Evolutionary conservation across 1,140 invertebrate genomes (phyloP).

Genomic region (Phenacoccus solenopsis): DNA sequence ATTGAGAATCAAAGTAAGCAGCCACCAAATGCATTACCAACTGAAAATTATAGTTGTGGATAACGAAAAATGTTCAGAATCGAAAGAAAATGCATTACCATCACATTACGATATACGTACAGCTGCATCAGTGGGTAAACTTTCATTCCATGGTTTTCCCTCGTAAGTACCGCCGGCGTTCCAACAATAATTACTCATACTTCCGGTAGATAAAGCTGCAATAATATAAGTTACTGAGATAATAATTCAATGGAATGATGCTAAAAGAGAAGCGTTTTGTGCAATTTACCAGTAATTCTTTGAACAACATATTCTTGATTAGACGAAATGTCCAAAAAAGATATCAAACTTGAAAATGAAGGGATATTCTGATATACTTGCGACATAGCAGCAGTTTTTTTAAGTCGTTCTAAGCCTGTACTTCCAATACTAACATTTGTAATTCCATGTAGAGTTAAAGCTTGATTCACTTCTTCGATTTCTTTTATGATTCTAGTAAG

Average conservation of each 20-base stretch:
- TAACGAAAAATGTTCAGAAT: not conserved
- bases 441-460: conserved; percentile 50
- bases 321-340: conserved; percentile 60
- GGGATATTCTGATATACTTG: conserved; percentile 51
- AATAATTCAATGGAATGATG: not conserved
- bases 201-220: conserved; percentile 57
- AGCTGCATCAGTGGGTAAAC: conserved; percentile 63
- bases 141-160: conserved; percentile 61
- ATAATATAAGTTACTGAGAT: conserved; percentile 8
- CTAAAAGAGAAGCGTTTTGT: not conserved
- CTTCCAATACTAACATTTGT: conserved; percentile 55
- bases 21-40: conserved; percentile 71
- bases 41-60: conserved; percentile 36
- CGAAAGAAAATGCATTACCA: not conserved
- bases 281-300: conserved; percentile 45
- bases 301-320: conserved; percentile 74
- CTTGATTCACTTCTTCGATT: conserved; percentile 52
- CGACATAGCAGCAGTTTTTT: conserved; percentile 49
- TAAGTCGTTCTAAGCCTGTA: conserved; percentile 51
- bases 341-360: conserved; percentile 51
- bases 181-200: conserved; percentile 70
- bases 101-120: too few relatives aligned
- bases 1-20: conserved; percentile 64
- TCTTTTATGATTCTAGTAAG: conserved; percentile 52
- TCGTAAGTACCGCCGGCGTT: conserved; percentile 56